Base-by-base conservation (phyloP, 2,888 invertebrate species). In the Erpobdella octoculata region DNA sequence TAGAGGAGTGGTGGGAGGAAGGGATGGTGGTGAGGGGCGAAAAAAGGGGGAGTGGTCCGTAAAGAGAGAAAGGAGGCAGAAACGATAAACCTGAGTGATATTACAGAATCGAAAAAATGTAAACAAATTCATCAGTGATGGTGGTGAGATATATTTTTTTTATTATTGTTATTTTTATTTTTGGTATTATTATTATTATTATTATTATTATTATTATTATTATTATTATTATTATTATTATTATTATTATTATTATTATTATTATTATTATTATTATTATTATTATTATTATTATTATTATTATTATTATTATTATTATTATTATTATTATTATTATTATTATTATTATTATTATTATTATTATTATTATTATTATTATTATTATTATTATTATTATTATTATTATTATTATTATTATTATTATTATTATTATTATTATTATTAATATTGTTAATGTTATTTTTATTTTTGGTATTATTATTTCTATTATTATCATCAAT, bases 151-250 rank as follows among this genome's bases (percentile, higher is more conserved):
- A n/a, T n/a, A n/a, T n/a, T n/a, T n/a, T n/a, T n/a, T n/a, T n/a
- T n/a, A n/a, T n/a, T n/a, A n/a, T n/a, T n/a, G n/a, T n/a, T n/a
- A n/a, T n/a, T n/a, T 31, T 31, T 9, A 62, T 31, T 62, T 18
- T 18, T 9, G n/a, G 1, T 33, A 64, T 35, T 31, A 33, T 35
- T 28, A 64, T 35, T 64, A 31, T 35, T 64, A 31, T 35, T 33
- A 31, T 35, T 64, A 64, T 35, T 64, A 64, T 35, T 64, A 64
- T 35, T 64, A 64, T 5, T 64, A 64, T 35, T 64, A 31, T 35
- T 64, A 3, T 35, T 64, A 31, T 35, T 64, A 31, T 35, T 33
- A 3, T 35, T 64, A 33, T 2, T 64, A 33, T 35, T 64, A 2
- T 5, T 31, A 33, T 35, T 33, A 64, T 21, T 33, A 33, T 36